Evolutionary conservation across 2,888 invertebrate genomes (phyloP), one percentile per base, ranked within the genome.

Genomic region (Heliothis peltigera): DNA sequence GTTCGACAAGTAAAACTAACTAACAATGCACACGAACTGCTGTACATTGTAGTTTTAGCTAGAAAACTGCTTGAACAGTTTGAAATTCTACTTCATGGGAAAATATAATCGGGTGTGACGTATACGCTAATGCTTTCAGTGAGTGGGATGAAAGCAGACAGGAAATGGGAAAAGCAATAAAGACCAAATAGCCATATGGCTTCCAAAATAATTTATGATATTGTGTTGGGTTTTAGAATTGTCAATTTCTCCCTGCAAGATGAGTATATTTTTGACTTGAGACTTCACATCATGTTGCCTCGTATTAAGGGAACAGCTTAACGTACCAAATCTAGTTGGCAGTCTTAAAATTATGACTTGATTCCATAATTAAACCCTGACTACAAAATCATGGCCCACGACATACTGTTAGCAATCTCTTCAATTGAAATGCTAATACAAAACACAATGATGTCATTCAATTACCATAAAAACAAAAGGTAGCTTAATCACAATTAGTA

Each of bases 381-480:
- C 19, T 15, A 18, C 1, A 18, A 28, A 32, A 35, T 15, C 15
- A 35, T 35, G 15, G 0, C 0, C 12, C 35, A 15, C 35, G 10
- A 28, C 28, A 12, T 32, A 2, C 39, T 1, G 49, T 22, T 7
- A n/a, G 35, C 22, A n/a, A 46, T 25, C 19, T 21, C 1, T 3
- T 17, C 10, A 4, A 51, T 70, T 65, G 18, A 35, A 52, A 47
- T 46, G 17, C 1, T 19, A 10, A 21, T 46, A 22, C 32, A 12
- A 8, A 21, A 51, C 15, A 60, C 49, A 60, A 70, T 70, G 32
- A 75, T 39, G 54, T 47, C 75, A 69, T 75, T 52, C 55, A 59
- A 70, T 53, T 53, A 58, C 32, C 8, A 15, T 10, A 15, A 17
- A 75, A 53, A 58, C 60, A 70, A 60, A 55, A 51, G 46, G 43